Conservation (phyloP, 2,888 invertebrate genomes). For the Drosophila atroscutellata region DNA sequence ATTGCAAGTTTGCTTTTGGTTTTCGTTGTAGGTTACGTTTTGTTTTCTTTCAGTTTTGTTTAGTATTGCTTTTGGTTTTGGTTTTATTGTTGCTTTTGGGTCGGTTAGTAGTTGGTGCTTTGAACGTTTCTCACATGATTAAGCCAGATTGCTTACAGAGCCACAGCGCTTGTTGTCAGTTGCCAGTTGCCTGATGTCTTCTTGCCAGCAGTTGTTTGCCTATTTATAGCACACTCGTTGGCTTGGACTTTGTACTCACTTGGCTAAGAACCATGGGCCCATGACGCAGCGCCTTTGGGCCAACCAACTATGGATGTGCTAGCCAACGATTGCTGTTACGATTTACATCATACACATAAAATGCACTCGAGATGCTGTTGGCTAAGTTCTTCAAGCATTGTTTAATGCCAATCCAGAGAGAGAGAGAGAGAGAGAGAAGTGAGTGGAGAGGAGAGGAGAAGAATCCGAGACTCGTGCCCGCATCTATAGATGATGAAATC, state of each 20-base stretch:
- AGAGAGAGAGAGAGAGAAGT: background rate
- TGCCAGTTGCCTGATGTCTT: slow-evolving; percentile 12
- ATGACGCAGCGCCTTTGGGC: slow-evolving; percentile 69
- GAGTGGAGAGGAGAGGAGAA: slow-evolving; percentile 1
- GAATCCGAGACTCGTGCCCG: slow-evolving; percentile 46
- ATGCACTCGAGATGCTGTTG: slow-evolving; percentile 52
- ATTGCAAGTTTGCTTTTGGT: slow-evolving; percentile 40
- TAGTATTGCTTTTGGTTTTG: slow-evolving; percentile 17
- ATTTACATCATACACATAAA: slow-evolving; percentile 53
- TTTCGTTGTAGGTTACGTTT: slow-evolving; percentile 28
- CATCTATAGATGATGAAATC: slow-evolving; percentile 61
- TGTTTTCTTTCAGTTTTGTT: slow-evolving; percentile 27
- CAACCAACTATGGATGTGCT: slow-evolving; percentile 6
- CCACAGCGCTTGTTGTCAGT: slow-evolving; percentile 17
- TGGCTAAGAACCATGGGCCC: slow-evolving; percentile 43
- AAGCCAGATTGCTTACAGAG: slow-evolving; percentile 77
- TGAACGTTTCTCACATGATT: slow-evolving; percentile 79
- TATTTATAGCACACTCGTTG: slow-evolving; percentile 66
- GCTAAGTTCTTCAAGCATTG: slow-evolving; percentile 71
- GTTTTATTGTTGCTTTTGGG: slow-evolving; percentile 40
- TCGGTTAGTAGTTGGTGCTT: slow-evolving; percentile 44
- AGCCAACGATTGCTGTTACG: slow-evolving; percentile 45
- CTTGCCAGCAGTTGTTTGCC: slow-evolving; percentile 58
- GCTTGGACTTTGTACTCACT: slow-evolving; percentile 68
- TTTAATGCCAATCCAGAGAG: slow-evolving; percentile 47